Base-by-base conservation (phyloP, 2,888 invertebrate species). In the Sipha maydis region DNA sequence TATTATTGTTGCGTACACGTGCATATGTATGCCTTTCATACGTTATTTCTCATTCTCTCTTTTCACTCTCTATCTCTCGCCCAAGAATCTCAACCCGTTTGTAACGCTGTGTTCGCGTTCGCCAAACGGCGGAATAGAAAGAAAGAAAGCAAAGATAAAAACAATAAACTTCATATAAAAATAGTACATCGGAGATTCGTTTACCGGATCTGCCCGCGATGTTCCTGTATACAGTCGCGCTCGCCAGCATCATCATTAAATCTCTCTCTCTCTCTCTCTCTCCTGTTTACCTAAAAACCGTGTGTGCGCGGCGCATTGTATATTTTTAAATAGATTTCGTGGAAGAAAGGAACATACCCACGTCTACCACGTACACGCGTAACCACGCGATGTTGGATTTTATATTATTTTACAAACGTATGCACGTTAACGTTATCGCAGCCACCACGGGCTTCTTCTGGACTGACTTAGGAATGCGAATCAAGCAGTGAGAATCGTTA, bases 201-300 rank as follows among this genome's bases (percentile, higher is more conserved):
- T 8, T 21, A 3, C 75, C 34, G 34, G 48, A 19, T 21, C 41
- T 19, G 75, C 19, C 8, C 34, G 56, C 75, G 38, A 14, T 48
- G 48, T 48, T 48, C 48, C 48, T 48, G 2, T 11, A 48, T 11
- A 48, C 48, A 14, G 11, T 11, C 48, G 48, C 34, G 56, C 75
- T 38, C 75, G 83, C 75, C n/a, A 54, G 73, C 31, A 54, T 31
- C 79, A 48, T 69, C 83, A 54, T n/a, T 19, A 34, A 34, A 2
- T 34, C 34, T 34, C 75, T 38, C 9, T 3, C 8, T 7, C 31
- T 31, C 25, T 71, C 31, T 31, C 9, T 25, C n/a, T 71, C 84
- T 76, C 41, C 84, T 85, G 84, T 85, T 85, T 85, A 85, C 85
- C 85, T 85, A 78, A 85, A 85, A 85, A 85, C 84, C 34, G 77